A percentile compares a stretch with the other conserved stretches of the same genome.
phyloP scores from a whole-genome alignment of 2,888 invertebrate genomes.

The Vanessa cardui region DNA sequence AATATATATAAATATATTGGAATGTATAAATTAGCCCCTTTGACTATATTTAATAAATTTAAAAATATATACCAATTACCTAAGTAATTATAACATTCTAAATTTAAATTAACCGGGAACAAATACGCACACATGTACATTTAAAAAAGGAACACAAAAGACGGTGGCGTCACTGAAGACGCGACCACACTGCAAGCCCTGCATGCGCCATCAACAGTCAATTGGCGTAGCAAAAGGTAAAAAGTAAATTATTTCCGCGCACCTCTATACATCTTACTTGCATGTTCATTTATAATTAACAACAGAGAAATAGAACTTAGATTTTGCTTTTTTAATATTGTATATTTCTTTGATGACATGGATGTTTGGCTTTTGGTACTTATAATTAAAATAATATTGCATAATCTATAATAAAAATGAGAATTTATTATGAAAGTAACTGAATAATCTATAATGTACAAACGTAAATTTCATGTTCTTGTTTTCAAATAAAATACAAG shows the following conservation, averaged over 20 bases:
- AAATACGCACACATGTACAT: slow-evolving; percentile 42
- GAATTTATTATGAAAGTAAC: too few species aligned
- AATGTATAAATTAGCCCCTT: neutral
- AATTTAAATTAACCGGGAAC: slow-evolving; percentile 25
- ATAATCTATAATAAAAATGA: too few species aligned
- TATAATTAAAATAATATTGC: too few species aligned
- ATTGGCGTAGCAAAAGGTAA: slow-evolving; percentile 77
- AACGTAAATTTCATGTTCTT: too few species aligned
- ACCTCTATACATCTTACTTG: slow-evolving; percentile 34
- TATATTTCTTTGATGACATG: neutral
- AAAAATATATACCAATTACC: slow-evolving; percentile 7
- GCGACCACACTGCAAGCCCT: slow-evolving; percentile 72
- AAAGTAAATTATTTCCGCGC: slow-evolving; percentile 44
- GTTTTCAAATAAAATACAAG: too few species aligned
- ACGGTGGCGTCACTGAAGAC: slow-evolving; percentile 62
- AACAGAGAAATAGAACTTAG: slow-evolving; percentile 8
- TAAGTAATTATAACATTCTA: slow-evolving; percentile 9
- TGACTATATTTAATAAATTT: neutral
- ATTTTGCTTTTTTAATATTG: neutral
- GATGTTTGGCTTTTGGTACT: too few species aligned
- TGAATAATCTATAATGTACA: too few species aligned
- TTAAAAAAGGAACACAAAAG: slow-evolving; percentile 56
- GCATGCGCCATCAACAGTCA: slow-evolving; percentile 75
- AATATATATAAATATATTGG: too few species aligned
- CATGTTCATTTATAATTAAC: slow-evolving; percentile 27